phyloP scores from a whole-genome alignment of 2,888 invertebrate genomes.

The Ornithoptera alexandrae region DNA sequence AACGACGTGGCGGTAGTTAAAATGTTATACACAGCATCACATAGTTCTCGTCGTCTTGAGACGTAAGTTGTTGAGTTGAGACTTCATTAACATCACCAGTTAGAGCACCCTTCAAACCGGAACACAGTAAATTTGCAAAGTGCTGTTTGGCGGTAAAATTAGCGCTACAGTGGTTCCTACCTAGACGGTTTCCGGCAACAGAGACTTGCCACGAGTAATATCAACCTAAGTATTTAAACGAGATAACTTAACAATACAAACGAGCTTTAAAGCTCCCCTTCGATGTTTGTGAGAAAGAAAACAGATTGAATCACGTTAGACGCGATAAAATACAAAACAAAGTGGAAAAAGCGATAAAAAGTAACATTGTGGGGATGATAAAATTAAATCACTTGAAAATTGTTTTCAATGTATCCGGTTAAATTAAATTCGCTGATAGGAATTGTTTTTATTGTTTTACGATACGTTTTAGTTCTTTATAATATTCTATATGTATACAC shows the following conservation, averaged over 20 bases:
- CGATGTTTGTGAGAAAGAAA: neutral
- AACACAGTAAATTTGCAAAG: too few species aligned
- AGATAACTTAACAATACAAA: neutral
- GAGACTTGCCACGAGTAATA: too few species aligned
- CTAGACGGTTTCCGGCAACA: too few species aligned
- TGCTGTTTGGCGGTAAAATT: too few species aligned
- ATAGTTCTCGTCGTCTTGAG: too few species aligned
- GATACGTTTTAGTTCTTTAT: neutral
- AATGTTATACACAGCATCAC: too few species aligned
- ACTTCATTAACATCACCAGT: too few species aligned
- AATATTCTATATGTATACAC: too few species aligned
- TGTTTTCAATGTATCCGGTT: constrained; percentile 3
- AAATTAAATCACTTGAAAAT: constrained; percentile 9
- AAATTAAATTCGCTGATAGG: constrained; percentile 1
- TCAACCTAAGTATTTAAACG: neutral
- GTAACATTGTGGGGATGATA: neutral
- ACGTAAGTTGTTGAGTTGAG: too few species aligned
- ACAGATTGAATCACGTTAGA: constrained; percentile 6
- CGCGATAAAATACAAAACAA: neutral
- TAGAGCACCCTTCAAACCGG: too few species aligned
- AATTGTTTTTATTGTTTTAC: neutral
- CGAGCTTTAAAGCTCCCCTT: neutral
- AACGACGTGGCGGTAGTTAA: too few species aligned
- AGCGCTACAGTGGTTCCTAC: too few species aligned
- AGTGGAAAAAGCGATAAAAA: neutral